A percentile compares a stretch with the other conserved stretches of the same genome.
Conservation (phyloP, 2,797 vertebrate genomes). For the Todus mexicanus region DNA sequence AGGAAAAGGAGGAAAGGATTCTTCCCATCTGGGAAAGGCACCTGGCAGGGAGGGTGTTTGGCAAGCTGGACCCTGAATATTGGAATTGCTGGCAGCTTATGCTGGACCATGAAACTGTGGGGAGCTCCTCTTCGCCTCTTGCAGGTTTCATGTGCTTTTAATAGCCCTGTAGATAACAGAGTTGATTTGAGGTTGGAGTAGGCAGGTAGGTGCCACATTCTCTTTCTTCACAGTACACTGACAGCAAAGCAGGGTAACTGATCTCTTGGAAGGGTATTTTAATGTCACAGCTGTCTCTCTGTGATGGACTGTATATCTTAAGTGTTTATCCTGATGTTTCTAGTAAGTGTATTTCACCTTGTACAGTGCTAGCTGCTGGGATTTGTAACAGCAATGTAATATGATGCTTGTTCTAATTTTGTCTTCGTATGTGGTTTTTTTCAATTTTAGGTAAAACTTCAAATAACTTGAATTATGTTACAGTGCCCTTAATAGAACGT, state of each 20-base stretch:
- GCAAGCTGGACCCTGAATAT: not conserved
- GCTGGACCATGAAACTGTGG: not conserved
- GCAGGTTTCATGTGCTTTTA: not conserved
- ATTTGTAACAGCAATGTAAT: not conserved
- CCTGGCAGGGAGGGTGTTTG: not conserved
- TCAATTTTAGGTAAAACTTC: slow-evolving; percentile 70
- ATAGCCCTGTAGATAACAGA: not conserved
- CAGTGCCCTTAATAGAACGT: slow-evolving; percentile 71
- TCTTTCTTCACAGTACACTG: not conserved
- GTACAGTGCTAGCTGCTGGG: not conserved
- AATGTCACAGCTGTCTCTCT: not conserved
- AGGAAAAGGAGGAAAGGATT: not conserved
- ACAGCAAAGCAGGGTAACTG: not conserved
- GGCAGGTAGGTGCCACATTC: not conserved
- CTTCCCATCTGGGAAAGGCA: not conserved
- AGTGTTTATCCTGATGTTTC: not conserved
- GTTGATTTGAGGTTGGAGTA: not conserved
- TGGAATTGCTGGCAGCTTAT: not conserved
- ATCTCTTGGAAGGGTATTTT: not conserved
- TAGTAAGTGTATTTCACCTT: not conserved
- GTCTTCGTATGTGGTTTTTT: not conserved
- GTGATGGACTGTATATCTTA: not conserved
- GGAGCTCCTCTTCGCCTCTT: not conserved
- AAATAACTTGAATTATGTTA: slow-evolving; percentile 58
- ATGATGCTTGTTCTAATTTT: not conserved